These are phyloP conservation scores for Engystomops pustulosus DNA, from an alignment of 2,113 vertebrate species.

Conservation along the genomic window DNA sequence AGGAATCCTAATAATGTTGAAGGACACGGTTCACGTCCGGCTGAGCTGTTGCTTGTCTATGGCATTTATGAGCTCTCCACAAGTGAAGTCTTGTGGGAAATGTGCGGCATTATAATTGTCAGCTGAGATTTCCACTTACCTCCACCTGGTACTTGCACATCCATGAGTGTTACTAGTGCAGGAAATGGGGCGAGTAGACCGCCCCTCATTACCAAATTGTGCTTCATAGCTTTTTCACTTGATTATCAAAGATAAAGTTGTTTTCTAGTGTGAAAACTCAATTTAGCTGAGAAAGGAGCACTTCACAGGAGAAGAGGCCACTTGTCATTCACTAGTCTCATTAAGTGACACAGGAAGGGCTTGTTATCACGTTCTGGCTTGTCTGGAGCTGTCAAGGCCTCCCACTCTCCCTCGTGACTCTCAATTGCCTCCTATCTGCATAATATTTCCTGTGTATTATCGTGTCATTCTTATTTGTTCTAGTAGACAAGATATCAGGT, in stretches of 20 bases:
- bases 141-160: background rate
- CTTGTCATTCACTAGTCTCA: background rate
- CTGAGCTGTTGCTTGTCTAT: no score
- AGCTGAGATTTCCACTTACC: background rate
- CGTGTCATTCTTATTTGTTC: background rate
- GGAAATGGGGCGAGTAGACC: background rate
- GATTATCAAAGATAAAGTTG: background rate
- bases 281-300: background rate
- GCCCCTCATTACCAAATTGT: background rate
- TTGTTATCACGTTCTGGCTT: background rate
- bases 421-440: background rate
- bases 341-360: background rate
- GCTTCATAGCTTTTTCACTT: constrained; percentile 14
- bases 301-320: constrained; percentile 21
- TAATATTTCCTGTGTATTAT: background rate
- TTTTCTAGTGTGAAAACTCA: background rate
- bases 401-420: background rate
- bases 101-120: background rate
- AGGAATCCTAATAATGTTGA: no score
- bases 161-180: background rate
- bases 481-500: background rate
- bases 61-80: background rate
- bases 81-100: background rate
- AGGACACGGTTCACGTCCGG: no score
- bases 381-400: background rate